These are phyloP conservation scores for Chymomyza fuscimana DNA, from an alignment of 2,888 invertebrate species.

Conservation along the genomic window DNA sequence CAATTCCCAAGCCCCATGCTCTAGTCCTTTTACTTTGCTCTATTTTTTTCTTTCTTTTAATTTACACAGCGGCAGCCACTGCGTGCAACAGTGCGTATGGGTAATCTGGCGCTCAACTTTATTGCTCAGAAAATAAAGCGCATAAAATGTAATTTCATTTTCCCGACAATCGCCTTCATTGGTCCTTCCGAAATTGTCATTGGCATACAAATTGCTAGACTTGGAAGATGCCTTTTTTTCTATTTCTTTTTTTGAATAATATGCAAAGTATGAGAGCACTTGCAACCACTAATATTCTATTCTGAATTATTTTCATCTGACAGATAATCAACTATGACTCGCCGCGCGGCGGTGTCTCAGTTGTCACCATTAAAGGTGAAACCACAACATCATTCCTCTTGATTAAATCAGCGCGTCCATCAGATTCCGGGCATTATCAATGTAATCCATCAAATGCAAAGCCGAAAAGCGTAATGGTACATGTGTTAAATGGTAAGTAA, in stretches of 20 bases:
- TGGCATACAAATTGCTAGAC: slow-evolving; percentile 56
- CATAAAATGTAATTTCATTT: slow-evolving; percentile 53
- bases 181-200: slow-evolving; percentile 41
- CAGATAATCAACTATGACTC: slow-evolving; percentile 98
- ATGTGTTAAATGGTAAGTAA: slow-evolving; percentile 94
- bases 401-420: slow-evolving; percentile 91
- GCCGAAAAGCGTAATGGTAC: slow-evolving; percentile 93
- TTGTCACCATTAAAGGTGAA: slow-evolving; percentile 94
- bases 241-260: slow-evolving; percentile 8
- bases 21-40: slow-evolving; percentile 15
- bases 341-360: slow-evolving; percentile 93
- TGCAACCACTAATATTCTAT: neutral
- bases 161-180: slow-evolving; percentile 15
- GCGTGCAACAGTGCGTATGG: slow-evolving; percentile 71
- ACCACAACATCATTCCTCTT: slow-evolving; percentile 93
- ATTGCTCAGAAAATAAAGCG: slow-evolving; percentile 67
- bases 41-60: neutral
- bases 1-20: slow-evolving; percentile 1
- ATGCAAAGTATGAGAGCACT: neutral
- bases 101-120: slow-evolving; percentile 61
- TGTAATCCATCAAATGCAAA: slow-evolving; percentile 97
- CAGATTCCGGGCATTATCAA: slow-evolving; percentile 94
- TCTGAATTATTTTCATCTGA: slow-evolving; percentile 53
- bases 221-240: slow-evolving; percentile 9
- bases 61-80: slow-evolving; percentile 18